Evolutionary conservation across 2,113 vertebrate species (phyloP), one percentile per base, ranked within the genome.

Genomic region (Microtus richardsoni): DNA sequence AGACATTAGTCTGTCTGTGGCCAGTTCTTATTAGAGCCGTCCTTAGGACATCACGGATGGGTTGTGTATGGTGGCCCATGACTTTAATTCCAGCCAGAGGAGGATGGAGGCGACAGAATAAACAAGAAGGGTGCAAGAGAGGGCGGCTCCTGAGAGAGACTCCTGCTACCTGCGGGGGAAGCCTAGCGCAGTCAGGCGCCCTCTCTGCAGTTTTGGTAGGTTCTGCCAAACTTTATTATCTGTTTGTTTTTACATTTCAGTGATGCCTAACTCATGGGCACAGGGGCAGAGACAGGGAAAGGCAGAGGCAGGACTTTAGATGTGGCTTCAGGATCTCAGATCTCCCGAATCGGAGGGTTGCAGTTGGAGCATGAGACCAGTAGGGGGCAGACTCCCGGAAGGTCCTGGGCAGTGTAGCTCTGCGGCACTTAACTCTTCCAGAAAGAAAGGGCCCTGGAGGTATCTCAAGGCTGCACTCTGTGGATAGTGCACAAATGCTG

Each of bases 221-320:
- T 74, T 39, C 60, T n/a, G 36, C 54, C 52, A 24, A 26, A 49
- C 73, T 52, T 30, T n/a, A 49, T 58, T 92, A 64, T 91, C 95
- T 92, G 71, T 90, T 92, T 62, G 39, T 52, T 96, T 71, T 95
- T 49, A 33, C 87, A 88, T 88, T 75, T 80, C 66, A 49, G 52
- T 52, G 87, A 71, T 84, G 85, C 95, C 79, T 54, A 77, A 68
- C 47, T 91, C 52, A 41, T 8, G n/a, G 80, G 75, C 78, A 74
- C 92, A 79, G 90, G 66, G 54, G 52, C 39, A 33, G 66, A 93
- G 85, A 28, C 62, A 62, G 54, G 24, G 28, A n/a, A 89, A 86
- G 16, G 58, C 58, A 75, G 19, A 54, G 47, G 9, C 36, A 44
- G 62, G 0, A 3, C 74, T 54, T n/a, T 24, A 33, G 17, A 47